A percentile compares a stretch with the other conserved stretches of the same genome.
These are phyloP conservation scores for Helicoverpa zea DNA, from an alignment of 1,140 invertebrate species.

Conservation along the genomic window DNA sequence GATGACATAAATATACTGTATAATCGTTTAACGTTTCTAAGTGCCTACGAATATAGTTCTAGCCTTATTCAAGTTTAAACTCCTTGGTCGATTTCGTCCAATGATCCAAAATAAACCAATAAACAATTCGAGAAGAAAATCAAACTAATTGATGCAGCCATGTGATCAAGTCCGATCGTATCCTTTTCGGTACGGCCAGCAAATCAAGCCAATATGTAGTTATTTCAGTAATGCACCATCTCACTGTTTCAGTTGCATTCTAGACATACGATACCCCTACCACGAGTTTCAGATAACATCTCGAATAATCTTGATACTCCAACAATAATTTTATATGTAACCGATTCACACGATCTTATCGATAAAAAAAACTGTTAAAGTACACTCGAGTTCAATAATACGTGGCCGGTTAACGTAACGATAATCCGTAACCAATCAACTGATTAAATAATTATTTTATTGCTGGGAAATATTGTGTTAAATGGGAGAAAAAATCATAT, in stretches of 20 bases:
- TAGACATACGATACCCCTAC: constrained; percentile 42
- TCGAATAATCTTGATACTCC: constrained; percentile 12
- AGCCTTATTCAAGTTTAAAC: too few species aligned
- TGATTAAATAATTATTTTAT: constrained; percentile 49
- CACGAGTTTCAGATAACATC: constrained; percentile 4
- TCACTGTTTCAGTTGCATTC: constrained; percentile 24
- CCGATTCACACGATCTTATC: constrained; percentile 43
- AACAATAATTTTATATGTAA: constrained; percentile 20
- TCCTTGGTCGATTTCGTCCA: not conserved
- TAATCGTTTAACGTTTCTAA: too few species aligned
- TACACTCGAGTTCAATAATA: constrained; percentile 2
- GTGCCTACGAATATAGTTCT: too few species aligned
- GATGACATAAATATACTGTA: too few species aligned
- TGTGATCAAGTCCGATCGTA: constrained; percentile 12
- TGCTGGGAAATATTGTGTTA: constrained; percentile 30
- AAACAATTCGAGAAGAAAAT: constrained; percentile 45
- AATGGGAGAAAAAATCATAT: constrained; percentile 6
- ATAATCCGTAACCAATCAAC: constrained; percentile 46
- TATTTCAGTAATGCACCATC: constrained; percentile 45
- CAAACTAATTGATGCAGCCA: constrained; percentile 29
- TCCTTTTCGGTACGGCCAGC: constrained; percentile 23
- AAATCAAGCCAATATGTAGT: constrained; percentile 49
- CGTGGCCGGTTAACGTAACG: constrained; percentile 18
- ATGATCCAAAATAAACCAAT: constrained; percentile 2
- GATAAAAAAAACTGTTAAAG: constrained; percentile 19